Conservation (phyloP, 2,888 invertebrate genomes). For the Silvanus unidentatus region DNA sequence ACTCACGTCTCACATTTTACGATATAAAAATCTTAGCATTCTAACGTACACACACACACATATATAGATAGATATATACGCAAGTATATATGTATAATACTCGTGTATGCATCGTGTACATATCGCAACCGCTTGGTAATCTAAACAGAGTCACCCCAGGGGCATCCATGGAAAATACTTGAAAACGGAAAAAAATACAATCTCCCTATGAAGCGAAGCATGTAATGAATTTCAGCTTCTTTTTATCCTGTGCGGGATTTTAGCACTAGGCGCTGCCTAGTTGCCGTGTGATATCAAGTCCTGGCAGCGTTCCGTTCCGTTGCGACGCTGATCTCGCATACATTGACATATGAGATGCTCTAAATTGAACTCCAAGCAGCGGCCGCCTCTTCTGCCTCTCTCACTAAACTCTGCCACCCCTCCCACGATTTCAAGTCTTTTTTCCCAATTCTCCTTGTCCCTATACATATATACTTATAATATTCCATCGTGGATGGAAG, state of each 20-base stretch:
- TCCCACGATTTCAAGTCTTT: too few relatives aligned
- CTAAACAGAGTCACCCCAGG: slow-evolving; percentile 28
- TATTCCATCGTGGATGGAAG: slow-evolving; percentile 17
- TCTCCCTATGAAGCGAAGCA: slow-evolving; percentile 45
- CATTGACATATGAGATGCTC: slow-evolving; percentile 39
- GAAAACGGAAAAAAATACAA: slow-evolving; percentile 42
- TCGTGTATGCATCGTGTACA: slow-evolving; percentile 7
- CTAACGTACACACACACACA: not conserved
- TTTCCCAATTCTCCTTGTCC: too few relatives aligned
- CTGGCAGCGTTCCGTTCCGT: slow-evolving; percentile 30
- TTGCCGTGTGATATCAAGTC: slow-evolving; percentile 22
- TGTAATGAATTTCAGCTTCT: slow-evolving; percentile 45
- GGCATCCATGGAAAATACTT: slow-evolving; percentile 35
- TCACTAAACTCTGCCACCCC: too few relatives aligned
- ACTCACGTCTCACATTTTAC: slow-evolving; percentile 14
- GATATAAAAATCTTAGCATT: slow-evolving; percentile 15
- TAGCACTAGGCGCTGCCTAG: slow-evolving; percentile 20
- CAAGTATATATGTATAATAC: too few relatives aligned
- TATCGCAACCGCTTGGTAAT: slow-evolving; percentile 23
- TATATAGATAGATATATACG: too few relatives aligned
- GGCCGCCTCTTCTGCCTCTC: too few relatives aligned
- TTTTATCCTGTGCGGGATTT: slow-evolving; percentile 33
- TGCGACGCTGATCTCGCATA: slow-evolving; percentile 31
- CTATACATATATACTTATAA: not conserved
- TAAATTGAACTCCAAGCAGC: slow-evolving; percentile 31